Evolutionary conservation across 2,113 vertebrate species (phyloP), one percentile per base, ranked within the genome.

Genomic region (Connochaetes taurinus): DNA sequence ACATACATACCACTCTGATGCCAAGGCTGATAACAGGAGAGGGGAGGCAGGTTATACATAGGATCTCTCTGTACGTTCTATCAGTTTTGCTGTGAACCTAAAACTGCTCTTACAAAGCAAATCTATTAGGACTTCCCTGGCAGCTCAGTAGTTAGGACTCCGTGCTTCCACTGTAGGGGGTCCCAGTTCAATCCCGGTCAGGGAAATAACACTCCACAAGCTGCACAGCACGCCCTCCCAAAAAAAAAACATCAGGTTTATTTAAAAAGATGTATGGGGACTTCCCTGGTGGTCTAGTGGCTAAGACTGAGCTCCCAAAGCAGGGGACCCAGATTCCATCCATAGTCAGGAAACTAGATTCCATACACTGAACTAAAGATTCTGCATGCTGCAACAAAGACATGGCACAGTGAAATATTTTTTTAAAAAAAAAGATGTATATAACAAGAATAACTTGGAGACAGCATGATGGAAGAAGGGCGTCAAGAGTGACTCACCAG

Each of bases 401-500:
- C 71, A 40, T 3, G 1, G 71, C 21, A 76, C 40, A 76, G 71
- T 14, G 71, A 76, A 76, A 43, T 76, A 43, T 9, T 21, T 36
- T 21, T 40, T 67, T 36, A 19, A 12, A 2, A 16, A 25, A 58
- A 29, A 60, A 64, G 36, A 62, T 9, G 27, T 23, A 88, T 33
- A 17, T 50, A 50, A 53, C 1, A 58, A 67, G 40, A 92, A 89
- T 31, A 87, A 84, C 43, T 57, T 92, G 64, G 78, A 47, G 43
- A 55, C 31, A 57, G 14, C 25, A 29, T 27, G 40, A 91, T 43
- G 31, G 87, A 57, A 53, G 94, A 84, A 74, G 36, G 1, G 8
- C 55, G 43, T 55, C 87, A 45, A 50, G 87, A 36, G 3, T 98
- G 97, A 97, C 85, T 97, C 96, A 97, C 33, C 15, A n/a, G 13